Evolutionary conservation across 2,113 vertebrate species (phyloP).

Genomic region (Upupa epops): DNA sequence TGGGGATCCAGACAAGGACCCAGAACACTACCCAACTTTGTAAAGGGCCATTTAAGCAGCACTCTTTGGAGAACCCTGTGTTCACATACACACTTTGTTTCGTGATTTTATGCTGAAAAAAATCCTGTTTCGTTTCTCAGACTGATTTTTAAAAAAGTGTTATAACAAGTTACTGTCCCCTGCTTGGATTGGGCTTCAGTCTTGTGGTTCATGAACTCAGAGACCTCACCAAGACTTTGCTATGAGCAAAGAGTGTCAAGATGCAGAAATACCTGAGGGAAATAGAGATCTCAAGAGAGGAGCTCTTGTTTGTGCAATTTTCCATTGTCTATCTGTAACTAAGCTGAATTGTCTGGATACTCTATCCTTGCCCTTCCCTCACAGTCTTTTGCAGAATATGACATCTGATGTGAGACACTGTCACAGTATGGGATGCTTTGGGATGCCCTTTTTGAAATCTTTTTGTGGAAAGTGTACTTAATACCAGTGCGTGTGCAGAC

Average conservation of each 20-base stretch:
- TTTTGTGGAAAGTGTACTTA: not conserved
- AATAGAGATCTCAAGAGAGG: not conserved
- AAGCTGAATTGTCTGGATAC: not conserved
- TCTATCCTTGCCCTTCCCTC: not conserved
- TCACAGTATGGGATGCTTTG: not conserved
- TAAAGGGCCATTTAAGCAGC: not conserved
- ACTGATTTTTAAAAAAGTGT: not conserved
- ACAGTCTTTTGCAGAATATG: not conserved
- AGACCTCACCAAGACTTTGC: not conserved
- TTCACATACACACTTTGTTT: not conserved
- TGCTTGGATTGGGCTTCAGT: not conserved
- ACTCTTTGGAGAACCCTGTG: not conserved
- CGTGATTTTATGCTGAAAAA: conserved; percentile 19
- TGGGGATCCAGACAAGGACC: no score
- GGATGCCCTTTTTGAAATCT: not conserved
- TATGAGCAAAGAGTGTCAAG: not conserved
- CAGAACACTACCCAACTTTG: not conserved
- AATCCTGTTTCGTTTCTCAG: not conserved
- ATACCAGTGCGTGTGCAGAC: not conserved
- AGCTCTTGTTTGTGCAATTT: not conserved
- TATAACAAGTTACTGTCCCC: not conserved
- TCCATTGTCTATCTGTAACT: not conserved
- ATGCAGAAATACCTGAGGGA: not conserved
- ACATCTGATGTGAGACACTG: not conserved
- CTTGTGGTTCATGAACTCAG: not conserved